Evolutionary conservation across 2,797 vertebrate genomes (phyloP), one percentile per base, ranked within the genome.

Genomic region (Poeciliopsis turneri): DNA sequence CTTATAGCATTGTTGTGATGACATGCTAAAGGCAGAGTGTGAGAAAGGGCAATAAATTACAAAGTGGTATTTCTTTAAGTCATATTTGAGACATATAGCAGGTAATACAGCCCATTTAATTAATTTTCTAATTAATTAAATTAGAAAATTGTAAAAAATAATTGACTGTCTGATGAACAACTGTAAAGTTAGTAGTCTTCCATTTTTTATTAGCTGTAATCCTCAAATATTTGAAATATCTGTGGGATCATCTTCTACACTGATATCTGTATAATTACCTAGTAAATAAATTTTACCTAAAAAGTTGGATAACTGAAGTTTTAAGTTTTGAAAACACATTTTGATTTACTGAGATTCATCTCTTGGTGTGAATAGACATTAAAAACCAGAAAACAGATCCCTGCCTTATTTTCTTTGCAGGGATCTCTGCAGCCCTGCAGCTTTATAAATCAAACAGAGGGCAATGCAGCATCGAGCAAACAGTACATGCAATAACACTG

Each of bases 401-500:
- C 8, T 41, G 36, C 36, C 8, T 68, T 25, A 10, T 25, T 68
- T 23, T 41, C 61, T 41, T 23, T 41, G 36, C 33, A 68, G 36
- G 33, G 39, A 10, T 25, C 64, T 68, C 73, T 86, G 66, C 80
- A 49, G 43, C 84, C 57, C 55, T 49, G 78, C 57, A 73, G 72
- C 20, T 0, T 57, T 51, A 74, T 75, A 72, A 72, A 75, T 80
- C 77, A 78, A 75, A 72, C 86, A 79, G 51, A 77, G 47, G 79
- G 39, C 45, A 72, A 74, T 79, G 75, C 79, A 72, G 73, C 82
- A 82, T 69, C 53, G 18, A 41, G 47, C 46, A 81, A 66, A 71
- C 77, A 78, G 64, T 49, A 28, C 85, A 85, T 82, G 78, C 68
- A 59, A 81, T 82, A 81, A 70, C 75, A 88, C 85, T 71, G 69